Percentiles rank a stretch among this genome's conserved stretches.
Conservation (phyloP, 2,888 invertebrate genomes). For the Apamea crenata region DNA sequence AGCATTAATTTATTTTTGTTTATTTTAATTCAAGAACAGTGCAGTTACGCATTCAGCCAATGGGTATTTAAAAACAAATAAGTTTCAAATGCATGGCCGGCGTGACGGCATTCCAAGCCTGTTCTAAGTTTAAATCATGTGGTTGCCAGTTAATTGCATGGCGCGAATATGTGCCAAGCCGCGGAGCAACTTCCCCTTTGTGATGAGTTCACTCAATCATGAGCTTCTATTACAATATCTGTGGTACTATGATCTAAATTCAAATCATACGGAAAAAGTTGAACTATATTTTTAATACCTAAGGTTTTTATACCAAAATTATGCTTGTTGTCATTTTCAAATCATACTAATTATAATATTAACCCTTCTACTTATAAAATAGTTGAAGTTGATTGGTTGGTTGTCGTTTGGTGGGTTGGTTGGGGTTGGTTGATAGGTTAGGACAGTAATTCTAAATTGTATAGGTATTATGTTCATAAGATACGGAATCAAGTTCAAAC, state of each 20-base stretch:
- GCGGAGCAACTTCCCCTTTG: constrained; percentile 36
- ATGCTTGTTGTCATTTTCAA: not conserved
- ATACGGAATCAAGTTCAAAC: not conserved
- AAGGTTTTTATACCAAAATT: not conserved
- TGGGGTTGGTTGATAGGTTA: not conserved
- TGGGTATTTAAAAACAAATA: not conserved
- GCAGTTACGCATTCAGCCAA: not conserved
- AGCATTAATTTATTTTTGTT: not conserved
- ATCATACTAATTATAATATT: not conserved
- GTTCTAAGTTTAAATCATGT: constrained; percentile 57
- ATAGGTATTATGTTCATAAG: not conserved
- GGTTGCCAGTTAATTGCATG: constrained; percentile 58
- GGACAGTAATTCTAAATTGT: not conserved
- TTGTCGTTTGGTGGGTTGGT: not conserved
- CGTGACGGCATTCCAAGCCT: constrained; percentile 1
- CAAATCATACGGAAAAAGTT: not conserved
- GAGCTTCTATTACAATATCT: not conserved
- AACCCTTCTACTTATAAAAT: not conserved
- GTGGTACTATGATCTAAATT: constrained; percentile 16
- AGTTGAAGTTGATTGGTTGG: not conserved
- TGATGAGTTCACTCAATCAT: constrained; percentile 41
- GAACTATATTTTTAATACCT: too few relatives aligned
- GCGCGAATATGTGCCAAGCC: constrained; percentile 60
- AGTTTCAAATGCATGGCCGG: constrained; percentile 1
- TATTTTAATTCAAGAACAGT: not conserved